A percentile compares a stretch with the other conserved stretches of the same genome.
Conservation (phyloP, 2,113 vertebrate genomes). For the Chlamydotis undulata region DNA sequence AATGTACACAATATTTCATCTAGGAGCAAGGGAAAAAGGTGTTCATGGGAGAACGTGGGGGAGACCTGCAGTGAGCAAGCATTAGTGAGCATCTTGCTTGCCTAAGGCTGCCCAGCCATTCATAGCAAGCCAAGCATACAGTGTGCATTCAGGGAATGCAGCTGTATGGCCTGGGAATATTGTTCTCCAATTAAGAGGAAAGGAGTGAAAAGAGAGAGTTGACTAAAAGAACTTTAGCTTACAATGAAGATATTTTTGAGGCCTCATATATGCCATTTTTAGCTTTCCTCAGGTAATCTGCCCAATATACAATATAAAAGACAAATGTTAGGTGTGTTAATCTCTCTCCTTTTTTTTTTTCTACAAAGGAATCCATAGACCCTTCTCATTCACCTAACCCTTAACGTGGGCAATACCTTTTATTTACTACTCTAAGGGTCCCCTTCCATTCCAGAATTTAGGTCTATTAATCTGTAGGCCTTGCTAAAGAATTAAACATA, state of each 20-base stretch:
- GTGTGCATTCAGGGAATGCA: not conserved
- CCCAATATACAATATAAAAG: not conserved
- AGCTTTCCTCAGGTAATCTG: not conserved
- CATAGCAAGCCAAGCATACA: not conserved
- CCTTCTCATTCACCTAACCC: not conserved
- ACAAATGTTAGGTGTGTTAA: not conserved
- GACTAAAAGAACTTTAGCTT: not conserved
- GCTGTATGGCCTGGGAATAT: not conserved
- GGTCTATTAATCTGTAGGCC: not conserved
- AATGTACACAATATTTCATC: not conserved
- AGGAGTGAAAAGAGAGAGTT: not conserved
- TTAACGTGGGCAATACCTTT: not conserved
- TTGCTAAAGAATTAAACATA: not conserved
- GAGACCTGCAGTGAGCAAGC: not conserved
- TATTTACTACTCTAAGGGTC: not conserved
- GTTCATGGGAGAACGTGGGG: not conserved
- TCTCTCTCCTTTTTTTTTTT: not conserved
- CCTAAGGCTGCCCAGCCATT: not conserved
- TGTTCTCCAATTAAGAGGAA: not conserved
- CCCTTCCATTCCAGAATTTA: not conserved
- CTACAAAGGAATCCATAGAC: fast-evolving
- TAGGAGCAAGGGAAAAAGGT: not conserved
- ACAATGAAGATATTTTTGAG: not conserved
- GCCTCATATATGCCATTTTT: not conserved
- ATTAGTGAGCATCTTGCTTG: not conserved